These are phyloP conservation scores for Caenorhabditis latens DNA, from an alignment of 1,140 invertebrate species.

Conservation along the genomic window DNA sequence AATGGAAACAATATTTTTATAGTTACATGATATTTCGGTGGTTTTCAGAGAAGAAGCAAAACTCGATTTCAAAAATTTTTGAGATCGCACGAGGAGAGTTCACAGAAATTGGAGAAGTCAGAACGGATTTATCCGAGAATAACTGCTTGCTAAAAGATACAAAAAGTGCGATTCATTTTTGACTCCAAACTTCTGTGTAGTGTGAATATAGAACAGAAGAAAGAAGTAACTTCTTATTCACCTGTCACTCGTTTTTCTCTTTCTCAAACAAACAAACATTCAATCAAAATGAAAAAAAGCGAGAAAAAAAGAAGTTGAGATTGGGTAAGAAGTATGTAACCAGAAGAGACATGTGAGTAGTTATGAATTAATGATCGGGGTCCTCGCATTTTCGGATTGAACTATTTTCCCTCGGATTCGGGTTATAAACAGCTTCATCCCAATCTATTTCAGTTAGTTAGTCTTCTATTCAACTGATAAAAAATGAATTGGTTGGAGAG, in stretches of 20 bases:
- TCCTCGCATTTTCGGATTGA: slow-evolving; percentile 25
- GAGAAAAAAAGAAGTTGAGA: slow-evolving; percentile 16
- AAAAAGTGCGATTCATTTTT: background rate
- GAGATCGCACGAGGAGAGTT: no score
- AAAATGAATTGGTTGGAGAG: background rate
- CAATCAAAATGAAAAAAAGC: slow-evolving; percentile 10
- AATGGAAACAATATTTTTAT: no score
- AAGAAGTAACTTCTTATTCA: background rate
- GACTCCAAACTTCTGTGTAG: background rate
- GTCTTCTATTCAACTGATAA: slow-evolving; percentile 47
- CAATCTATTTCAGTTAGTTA: background rate
- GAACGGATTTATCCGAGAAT: background rate
- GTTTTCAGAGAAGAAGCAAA: background rate
- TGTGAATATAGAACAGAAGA: background rate
- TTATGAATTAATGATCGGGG: slow-evolving; percentile 46
- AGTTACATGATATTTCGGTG: no score
- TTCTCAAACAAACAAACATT: slow-evolving; percentile 32
- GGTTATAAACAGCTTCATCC: slow-evolving; percentile 11
- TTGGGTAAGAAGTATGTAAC: slow-evolving; percentile 1
- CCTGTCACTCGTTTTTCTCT: background rate
- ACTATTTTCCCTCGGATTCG: background rate
- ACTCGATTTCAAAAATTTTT: no score
- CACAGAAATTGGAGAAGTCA: background rate
- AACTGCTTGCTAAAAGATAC: no score
- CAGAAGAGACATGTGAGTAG: slow-evolving; percentile 19